Evolutionary conservation across 2,113 vertebrate genomes (phyloP).

Genomic region (Spea bombifrons): DNA sequence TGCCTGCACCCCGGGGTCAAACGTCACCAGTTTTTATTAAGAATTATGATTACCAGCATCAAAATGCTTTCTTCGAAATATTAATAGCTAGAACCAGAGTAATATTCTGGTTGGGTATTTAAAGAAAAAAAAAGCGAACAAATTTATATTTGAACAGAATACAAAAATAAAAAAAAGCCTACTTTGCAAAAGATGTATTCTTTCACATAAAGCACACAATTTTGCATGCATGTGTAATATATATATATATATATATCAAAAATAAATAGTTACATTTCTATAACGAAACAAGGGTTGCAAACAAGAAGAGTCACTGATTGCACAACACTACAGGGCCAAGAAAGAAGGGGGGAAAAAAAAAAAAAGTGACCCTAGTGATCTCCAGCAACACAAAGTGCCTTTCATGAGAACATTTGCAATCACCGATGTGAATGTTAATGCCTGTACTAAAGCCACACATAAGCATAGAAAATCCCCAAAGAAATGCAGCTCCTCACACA

Average conservation of each 20-base stretch:
- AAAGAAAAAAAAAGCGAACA: neutral
- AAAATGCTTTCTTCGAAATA: constrained; percentile 71
- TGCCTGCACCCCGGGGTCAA: constrained; percentile 73
- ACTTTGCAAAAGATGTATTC: neutral
- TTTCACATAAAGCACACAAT: neutral
- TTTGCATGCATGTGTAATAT: neutral
- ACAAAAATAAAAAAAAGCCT: neutral
- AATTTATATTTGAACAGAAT: neutral
- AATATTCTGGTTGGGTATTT: neutral
- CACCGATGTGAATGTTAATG: constrained; percentile 26
- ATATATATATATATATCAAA: neutral
- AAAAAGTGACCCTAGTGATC: constrained; percentile 11
- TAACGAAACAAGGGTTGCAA: neutral
- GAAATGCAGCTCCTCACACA: constrained; percentile 62
- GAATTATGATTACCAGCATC: constrained; percentile 79
- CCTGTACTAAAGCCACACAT: constrained; percentile 15
- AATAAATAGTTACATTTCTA: too few species aligned
- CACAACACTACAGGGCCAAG: neutral
- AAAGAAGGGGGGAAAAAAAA: too few species aligned
- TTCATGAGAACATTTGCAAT: constrained; percentile 19
- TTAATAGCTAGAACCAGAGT: constrained; percentile 37
- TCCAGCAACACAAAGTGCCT: constrained; percentile 7
- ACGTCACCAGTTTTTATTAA: constrained; percentile 79
- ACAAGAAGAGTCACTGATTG: neutral
- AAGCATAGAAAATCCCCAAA: constrained; percentile 23